These are phyloP conservation scores for Apolygus lucorum DNA, from an alignment of 1,140 invertebrate species.

Conservation along the genomic window DNA sequence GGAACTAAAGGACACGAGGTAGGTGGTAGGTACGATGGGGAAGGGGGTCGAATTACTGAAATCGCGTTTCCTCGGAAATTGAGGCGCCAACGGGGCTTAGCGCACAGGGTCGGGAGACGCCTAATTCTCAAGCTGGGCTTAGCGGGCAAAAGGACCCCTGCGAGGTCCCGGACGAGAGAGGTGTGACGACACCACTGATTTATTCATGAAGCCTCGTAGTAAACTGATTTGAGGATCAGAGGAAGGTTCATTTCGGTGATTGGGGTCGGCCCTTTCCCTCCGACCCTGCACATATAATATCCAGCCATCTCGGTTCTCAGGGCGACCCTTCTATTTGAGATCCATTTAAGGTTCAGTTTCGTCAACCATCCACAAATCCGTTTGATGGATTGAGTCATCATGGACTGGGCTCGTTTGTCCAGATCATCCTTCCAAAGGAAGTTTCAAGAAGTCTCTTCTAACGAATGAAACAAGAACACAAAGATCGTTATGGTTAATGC, in stretches of 20 bases:
- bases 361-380: too few species aligned
- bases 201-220: not conserved
- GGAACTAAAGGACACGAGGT: too few species aligned
- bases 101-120: not conserved
- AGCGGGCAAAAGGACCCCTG: not conserved
- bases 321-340: not conserved
- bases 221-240: not conserved
- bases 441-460: too few species aligned
- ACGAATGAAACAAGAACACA: too few species aligned
- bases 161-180: not conserved
- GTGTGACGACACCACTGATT: not conserved
- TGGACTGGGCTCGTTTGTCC: too few species aligned
- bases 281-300: not conserved
- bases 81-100: not conserved
- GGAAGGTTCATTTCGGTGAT: not conserved
- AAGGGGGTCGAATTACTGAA: not conserved
- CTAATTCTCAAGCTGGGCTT: not conserved
- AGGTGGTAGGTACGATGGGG: too few species aligned
- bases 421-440: too few species aligned
- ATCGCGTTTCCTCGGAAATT: not conserved
- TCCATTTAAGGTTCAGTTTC: not conserved
- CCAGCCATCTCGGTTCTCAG: too few species aligned
- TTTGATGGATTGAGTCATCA: too few species aligned
- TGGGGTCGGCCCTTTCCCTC: not conserved
- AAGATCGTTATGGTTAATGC: too few species aligned